Evolutionary conservation across 2,888 invertebrate species (phyloP), one percentile per base, ranked within the genome.

Genomic region (Campoletis raptor): DNA sequence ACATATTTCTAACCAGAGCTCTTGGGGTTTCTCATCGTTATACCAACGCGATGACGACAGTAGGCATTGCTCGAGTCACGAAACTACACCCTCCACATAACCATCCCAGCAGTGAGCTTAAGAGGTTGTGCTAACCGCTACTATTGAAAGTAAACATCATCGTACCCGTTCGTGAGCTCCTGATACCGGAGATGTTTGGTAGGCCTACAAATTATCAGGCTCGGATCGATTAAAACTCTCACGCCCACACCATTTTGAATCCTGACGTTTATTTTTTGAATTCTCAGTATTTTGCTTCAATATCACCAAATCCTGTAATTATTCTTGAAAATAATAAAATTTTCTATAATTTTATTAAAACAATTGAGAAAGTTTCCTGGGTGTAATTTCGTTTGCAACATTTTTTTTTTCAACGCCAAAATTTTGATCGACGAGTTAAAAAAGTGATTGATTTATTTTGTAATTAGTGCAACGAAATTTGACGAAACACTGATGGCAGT

Each of bases 141-240:
- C 70, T 61, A 21, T 64, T 76, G 70, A 37, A 76, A 72, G 72
- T 64, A 15, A 67, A 67, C 76, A 70, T 21, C 80, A 36, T 78
- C 52, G 70, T 79, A 76, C n/a, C 85, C 79, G 74, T 48, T 57
- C 82, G 88, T 94, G 91, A 79, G 88, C 92, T 90, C 94, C 94
- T 94, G 92, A 81, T 93, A 91, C 83, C 18, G 52, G 89, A 91
- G 92, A 92, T 92, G 93, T 94, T 92, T 91, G 89, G 90, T 94
- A 94, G 94, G 94, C 94, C 93, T 94, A 93, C 92, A 90, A 94
- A 94, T 93, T 92, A 92, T 92, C 90, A 88, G 88, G 78, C 88
- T 88, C 52, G 86, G 83, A 88, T 90, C 89, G 91, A 92, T 91
- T 30, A 30, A 61, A 48, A 24, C 40, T 18, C 15, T 24, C 2